phyloP scores from a whole-genome alignment of 2,888 invertebrate species.

The Harpalus rufipes region DNA sequence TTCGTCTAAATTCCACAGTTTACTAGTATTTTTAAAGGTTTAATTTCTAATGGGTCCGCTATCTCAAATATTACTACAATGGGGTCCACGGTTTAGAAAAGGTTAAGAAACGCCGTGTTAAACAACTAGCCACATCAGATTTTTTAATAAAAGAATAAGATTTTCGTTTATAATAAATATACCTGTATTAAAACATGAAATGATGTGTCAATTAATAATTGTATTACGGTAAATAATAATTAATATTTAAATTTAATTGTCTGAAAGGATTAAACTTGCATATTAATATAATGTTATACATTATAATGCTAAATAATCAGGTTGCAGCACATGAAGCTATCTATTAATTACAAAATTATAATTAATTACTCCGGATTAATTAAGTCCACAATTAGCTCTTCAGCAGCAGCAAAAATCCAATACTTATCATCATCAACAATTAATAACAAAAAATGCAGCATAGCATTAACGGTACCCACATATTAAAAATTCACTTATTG shows the following conservation, averaged over 20 bases:
- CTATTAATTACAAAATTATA: constrained; percentile 45
- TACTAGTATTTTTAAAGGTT: no score
- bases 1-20: no score
- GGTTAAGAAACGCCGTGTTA: no score
- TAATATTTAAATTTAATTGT: constrained; percentile 1
- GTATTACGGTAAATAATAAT: neutral
- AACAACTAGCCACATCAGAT: no score
- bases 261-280: neutral
- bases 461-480: constrained; percentile 22
- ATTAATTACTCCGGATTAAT: constrained; percentile 32
- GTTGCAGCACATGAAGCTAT: constrained; percentile 3
- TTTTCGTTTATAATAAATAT: no score
- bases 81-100: no score
- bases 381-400: constrained; percentile 31
- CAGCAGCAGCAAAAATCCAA: constrained; percentile 31
- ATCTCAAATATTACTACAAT: no score
- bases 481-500: constrained; percentile 40
- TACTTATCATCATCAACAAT: constrained; percentile 1
- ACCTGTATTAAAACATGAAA: neutral
- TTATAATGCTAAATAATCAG: constrained; percentile 14
- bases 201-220: neutral
- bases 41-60: no score
- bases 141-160: no score
- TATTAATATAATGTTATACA: constrained; percentile 32
- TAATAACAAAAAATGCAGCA: constrained; percentile 23